Base-by-base conservation (phyloP, 2,797 vertebrate genomes). In the Characodon lateralis region DNA sequence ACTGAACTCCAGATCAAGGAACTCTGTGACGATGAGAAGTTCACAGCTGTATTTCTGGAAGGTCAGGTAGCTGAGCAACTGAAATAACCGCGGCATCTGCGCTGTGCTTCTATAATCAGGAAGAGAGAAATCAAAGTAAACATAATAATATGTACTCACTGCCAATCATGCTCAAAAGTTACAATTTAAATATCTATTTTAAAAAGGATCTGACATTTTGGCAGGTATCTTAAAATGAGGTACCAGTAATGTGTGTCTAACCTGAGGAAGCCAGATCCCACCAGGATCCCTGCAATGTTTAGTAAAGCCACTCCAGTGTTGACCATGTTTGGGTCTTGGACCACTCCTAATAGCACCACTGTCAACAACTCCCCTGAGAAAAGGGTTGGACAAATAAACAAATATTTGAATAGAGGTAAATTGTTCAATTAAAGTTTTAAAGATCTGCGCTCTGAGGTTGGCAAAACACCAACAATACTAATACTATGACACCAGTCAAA, bases 41-140 rank as follows among this genome's bases (percentile, higher is more conserved):
- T 99, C 98, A 75, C 95, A 97, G 90, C 96, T 96, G 74, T 99
- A 99, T 94, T 96, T 99, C 96, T 99, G 98, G 90, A 98, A 99
- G 46, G 97, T 98, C 79, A 99, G 85, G 85, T 98, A 98, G 88
- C 98, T 95, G 77, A 99, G 93, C 93, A 97, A 94, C 92, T 97
- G 96, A 85, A 99, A 98, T 76, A 96, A 91, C 35, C 72, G 2
- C 0, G 97, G 96, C 98, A 99, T 98, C 77, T 98, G 96, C 91
- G 97, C 89, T 1, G 90, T 92, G 81, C 96, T 95, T 91, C 98
- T 99, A 92, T 87, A n/a, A 10, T 43, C 20, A 51, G 71, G 28
- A 41, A 28, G 18, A 76, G 75, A 6, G 58, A 13, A 46, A 14
- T 1, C 2, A 1, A 82, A 8, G 18, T 71, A 28, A 55, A 1